These are phyloP conservation scores for Thalassaphorura encarpata DNA, from an alignment of 1,140 invertebrate genomes.

Conservation along the genomic window DNA sequence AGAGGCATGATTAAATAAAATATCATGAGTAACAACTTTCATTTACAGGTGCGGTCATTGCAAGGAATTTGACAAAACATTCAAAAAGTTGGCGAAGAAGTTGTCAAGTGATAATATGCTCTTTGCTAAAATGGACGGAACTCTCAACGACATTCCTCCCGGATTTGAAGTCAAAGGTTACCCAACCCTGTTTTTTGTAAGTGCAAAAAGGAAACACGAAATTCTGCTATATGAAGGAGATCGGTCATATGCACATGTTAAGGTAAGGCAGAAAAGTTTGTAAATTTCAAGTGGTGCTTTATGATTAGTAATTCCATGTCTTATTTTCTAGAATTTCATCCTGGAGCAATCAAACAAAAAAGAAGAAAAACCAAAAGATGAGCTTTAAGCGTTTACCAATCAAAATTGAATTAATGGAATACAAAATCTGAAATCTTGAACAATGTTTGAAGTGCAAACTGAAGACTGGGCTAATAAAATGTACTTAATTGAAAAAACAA, in stretches of 20 bases:
- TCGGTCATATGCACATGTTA: conserved; percentile 39
- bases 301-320: too few relatives aligned
- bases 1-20: not conserved
- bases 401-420: too few relatives aligned
- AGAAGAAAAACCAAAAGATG: too few relatives aligned
- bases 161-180: conserved; percentile 43
- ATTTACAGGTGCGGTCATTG: conserved; percentile 43
- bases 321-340: too few relatives aligned
- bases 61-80: conserved; percentile 41
- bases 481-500: too few relatives aligned
- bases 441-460: too few relatives aligned
- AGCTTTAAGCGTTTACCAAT: too few relatives aligned
- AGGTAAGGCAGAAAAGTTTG: too few relatives aligned
- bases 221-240: conserved; percentile 42
- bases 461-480: too few relatives aligned
- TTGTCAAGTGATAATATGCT: conserved; percentile 37
- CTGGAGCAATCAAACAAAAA: too few relatives aligned
- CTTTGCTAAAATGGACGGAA: conserved; percentile 46
- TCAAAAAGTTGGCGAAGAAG: conserved; percentile 39
- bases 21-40: not conserved
- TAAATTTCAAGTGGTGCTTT: too few relatives aligned
- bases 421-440: too few relatives aligned
- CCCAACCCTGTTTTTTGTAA: conserved; percentile 45
- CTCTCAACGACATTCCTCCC: conserved; percentile 43
- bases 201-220: conserved; percentile 39